phyloP scores from a whole-genome alignment of 2,888 invertebrate genomes.

The Linnaemya tessellans region DNA sequence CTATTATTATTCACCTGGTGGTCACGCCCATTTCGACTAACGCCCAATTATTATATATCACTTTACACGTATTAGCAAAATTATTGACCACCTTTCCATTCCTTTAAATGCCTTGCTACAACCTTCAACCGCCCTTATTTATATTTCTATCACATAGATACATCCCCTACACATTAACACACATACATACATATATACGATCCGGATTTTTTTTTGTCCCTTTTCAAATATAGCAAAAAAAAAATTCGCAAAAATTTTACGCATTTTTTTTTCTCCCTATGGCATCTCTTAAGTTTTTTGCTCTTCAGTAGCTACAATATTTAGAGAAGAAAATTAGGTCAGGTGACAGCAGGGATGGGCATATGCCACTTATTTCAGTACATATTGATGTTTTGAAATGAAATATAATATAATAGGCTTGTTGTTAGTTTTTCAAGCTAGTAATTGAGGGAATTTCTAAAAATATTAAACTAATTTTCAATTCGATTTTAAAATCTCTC shows the following conservation, averaged over 20 bases:
- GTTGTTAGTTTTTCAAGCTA: no score
- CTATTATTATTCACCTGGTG: no score
- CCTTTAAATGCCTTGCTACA: not conserved
- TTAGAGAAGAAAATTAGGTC: slow-evolving; percentile 55
- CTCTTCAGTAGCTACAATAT: slow-evolving; percentile 20
- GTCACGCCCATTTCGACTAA: not conserved
- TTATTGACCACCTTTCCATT: not conserved
- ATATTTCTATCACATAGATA: not conserved
- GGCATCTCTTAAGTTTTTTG: slow-evolving; percentile 26
- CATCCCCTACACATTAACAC: slow-evolving; percentile 9
- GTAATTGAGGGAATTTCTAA: no score
- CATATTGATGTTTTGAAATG: not conserved
- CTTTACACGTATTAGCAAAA: not conserved
- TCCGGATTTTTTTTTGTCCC: not conserved
- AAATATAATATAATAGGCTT: no score
- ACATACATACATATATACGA: not conserved
- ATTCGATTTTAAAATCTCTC: no score
- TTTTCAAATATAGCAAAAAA: no score
- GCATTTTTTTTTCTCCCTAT: slow-evolving; percentile 31
- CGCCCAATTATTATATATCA: not conserved
- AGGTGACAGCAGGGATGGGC: not conserved
- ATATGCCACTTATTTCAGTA: not conserved
- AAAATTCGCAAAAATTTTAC: slow-evolving; percentile 53
- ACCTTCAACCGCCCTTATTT: not conserved
- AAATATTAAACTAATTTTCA: no score